A percentile compares a stretch with the other conserved stretches of the same genome.
Evolutionary conservation across 1,140 invertebrate genomes (phyloP).

Genomic region (Caenorhabditis remanei): DNA sequence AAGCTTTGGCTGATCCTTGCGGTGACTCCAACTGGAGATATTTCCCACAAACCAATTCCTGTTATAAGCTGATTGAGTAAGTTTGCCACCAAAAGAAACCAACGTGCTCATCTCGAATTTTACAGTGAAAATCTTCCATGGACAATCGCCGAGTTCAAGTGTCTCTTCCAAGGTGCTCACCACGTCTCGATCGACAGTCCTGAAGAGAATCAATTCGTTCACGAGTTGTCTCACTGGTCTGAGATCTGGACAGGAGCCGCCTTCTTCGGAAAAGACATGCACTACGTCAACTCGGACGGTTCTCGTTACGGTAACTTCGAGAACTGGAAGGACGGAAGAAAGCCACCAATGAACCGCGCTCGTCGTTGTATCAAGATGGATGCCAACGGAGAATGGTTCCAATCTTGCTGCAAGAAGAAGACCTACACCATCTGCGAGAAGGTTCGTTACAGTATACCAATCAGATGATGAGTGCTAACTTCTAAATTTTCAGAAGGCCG

Average conservation of each 20-base stretch:
- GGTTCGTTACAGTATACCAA: neutral
- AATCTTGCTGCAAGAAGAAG: conserved; percentile 67
- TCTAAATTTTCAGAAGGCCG: conserved; percentile 16
- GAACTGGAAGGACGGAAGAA: conserved; percentile 59
- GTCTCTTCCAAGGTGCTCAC: conserved; percentile 64
- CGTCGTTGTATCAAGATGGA: conserved; percentile 66
- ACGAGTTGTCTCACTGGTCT: conserved; percentile 58
- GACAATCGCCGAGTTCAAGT: conserved; percentile 64
- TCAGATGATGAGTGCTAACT: neutral
- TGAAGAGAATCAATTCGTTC: conserved; percentile 65
- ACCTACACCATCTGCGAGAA: conserved; percentile 63
- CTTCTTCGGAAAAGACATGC: conserved; percentile 61
- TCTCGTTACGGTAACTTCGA: conserved; percentile 59
- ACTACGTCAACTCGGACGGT: conserved; percentile 62
- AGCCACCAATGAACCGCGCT: conserved; percentile 61
- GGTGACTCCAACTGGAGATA: conserved; percentile 63
- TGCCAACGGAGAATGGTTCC: conserved; percentile 62
- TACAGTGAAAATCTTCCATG: conserved; percentile 59
- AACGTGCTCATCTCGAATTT: neutral
- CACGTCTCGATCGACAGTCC: conserved; percentile 59
- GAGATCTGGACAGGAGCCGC: conserved; percentile 65
- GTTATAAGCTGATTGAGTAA: conserved; percentile 62
- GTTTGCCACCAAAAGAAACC: neutral
- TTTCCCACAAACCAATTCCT: conserved; percentile 58
- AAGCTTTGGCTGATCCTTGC: conserved; percentile 49